Evolutionary conservation across 2,888 invertebrate species (phyloP).

Genomic region (Microplitis deprimator): DNA sequence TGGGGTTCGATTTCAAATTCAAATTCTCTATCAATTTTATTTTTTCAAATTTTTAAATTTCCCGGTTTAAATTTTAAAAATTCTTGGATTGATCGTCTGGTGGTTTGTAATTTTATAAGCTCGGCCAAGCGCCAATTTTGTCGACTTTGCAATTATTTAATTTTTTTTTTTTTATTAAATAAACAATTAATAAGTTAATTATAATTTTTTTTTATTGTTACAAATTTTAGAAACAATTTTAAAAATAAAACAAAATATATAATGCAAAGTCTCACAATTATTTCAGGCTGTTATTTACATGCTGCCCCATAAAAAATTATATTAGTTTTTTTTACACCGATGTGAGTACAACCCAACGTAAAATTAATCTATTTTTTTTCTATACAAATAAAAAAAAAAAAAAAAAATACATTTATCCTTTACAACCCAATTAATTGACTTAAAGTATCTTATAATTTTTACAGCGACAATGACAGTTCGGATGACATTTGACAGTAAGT

Average conservation of each 20-base stretch:
- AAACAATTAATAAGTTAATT: constrained; percentile 4
- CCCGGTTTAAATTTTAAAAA: neutral
- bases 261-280: constrained; percentile 54
- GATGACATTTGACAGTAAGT: too few species aligned
- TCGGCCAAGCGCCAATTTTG: constrained; percentile 29
- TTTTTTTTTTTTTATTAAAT: constrained; percentile 12
- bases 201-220: too few species aligned
- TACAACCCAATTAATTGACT: neutral
- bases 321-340: constrained; percentile 60
- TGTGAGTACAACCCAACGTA: constrained; percentile 61
- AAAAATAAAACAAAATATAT: constrained; percentile 19
- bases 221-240: too few species aligned
- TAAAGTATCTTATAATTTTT: neutral
- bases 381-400: neutral
- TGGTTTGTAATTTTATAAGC: constrained; percentile 6
- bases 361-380: constrained; percentile 44
- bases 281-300: constrained; percentile 67
- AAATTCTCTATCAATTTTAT: too few species aligned
- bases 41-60: neutral
- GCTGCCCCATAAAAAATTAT: constrained; percentile 63
- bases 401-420: constrained; percentile 6
- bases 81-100: constrained; percentile 28
- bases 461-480: neutral
- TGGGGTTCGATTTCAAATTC: constrained; percentile 12
- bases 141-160: constrained; percentile 29